Conservation (phyloP, 1,140 invertebrate genomes). For the Drosophila melanica region DNA sequence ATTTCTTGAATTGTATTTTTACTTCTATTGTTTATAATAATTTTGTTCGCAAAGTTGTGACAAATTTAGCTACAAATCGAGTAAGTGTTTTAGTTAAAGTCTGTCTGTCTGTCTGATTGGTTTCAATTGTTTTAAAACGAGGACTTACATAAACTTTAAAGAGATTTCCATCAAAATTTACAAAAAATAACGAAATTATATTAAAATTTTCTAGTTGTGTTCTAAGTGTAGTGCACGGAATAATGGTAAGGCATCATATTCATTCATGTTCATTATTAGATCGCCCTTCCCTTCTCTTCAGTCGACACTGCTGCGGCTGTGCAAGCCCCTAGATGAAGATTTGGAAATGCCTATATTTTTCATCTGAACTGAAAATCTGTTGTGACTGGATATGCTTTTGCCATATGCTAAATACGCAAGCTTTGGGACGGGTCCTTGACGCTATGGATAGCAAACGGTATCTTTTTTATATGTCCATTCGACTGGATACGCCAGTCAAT, state of each 20-base stretch:
- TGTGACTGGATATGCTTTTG: slow-evolving; percentile 19
- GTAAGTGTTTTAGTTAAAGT: background rate
- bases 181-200: background rate
- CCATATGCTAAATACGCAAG: slow-evolving; percentile 7
- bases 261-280: background rate
- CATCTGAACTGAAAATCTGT: slow-evolving; percentile 17
- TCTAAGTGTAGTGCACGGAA: background rate
- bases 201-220: background rate
- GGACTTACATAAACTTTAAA: background rate
- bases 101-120: background rate
- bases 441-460: slow-evolving; percentile 6
- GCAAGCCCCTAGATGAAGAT: slow-evolving; percentile 12
- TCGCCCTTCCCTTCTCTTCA: background rate
- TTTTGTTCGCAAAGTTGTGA: no score
- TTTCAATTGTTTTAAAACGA: background rate
- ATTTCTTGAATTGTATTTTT: no score
- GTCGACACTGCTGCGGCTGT: background rate
- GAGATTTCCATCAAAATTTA: background rate
- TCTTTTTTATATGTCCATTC: background rate
- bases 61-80: no score
- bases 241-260: background rate
- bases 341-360: slow-evolving; percentile 18
- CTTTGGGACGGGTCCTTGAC: slow-evolving; percentile 15
- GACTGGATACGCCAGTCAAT: background rate
- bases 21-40: no score